Conservation (phyloP, 64 coral and sea anemone genomes). For the Porites lutea region DNA sequence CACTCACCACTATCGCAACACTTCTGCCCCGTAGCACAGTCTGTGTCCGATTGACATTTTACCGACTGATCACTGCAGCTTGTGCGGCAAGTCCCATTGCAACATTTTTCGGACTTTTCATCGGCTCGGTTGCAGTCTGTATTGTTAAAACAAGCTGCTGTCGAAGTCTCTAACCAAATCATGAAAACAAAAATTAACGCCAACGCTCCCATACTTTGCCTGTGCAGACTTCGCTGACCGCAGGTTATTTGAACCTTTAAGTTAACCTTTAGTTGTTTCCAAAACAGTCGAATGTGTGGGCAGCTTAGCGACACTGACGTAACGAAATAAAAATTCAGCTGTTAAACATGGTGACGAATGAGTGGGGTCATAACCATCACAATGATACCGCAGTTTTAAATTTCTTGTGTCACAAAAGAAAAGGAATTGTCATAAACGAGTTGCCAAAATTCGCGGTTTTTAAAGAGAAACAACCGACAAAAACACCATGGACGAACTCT, state of each 20-base stretch:
- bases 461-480: no score
- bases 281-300: neutral
- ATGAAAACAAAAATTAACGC: neutral
- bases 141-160: neutral
- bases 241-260: no score
- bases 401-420: no score
- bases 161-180: neutral
- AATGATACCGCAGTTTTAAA: no score
- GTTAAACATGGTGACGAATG: neutral
- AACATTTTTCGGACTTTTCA: neutral
- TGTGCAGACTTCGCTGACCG: neutral
- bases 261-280: neutral
- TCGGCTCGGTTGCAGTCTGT: neutral
- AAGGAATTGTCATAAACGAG: no score
- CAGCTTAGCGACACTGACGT: neutral
- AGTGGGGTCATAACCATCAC: no score
- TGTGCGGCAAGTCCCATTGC: slow-evolving; percentile 8
- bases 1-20: slow-evolving; percentile 22
- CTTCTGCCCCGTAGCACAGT: neutral
- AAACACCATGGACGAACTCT: no score
- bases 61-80: neutral
- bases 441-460: no score
- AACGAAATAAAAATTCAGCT: neutral
- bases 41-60: neutral
- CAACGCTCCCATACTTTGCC: neutral